Conservation (phyloP, 2,113 vertebrate species). For the Poecilia latipinna region DNA sequence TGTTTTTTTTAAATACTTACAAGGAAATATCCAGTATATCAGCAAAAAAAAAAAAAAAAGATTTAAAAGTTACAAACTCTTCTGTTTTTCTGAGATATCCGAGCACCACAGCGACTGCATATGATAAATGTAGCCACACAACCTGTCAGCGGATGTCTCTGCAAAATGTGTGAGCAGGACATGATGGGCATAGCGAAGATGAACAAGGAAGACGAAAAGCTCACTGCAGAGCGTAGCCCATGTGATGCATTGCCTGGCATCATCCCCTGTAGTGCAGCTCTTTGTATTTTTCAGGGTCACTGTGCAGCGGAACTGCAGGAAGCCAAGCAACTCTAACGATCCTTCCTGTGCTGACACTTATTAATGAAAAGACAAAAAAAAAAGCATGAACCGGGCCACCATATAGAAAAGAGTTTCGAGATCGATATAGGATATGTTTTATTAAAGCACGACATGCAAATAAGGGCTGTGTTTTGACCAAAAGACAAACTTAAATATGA, state of each 20-base stretch:
- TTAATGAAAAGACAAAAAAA: conserved; percentile 19
- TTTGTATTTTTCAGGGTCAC: conserved; percentile 65
- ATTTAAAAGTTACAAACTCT: background rate
- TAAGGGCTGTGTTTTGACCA: conserved; percentile 10
- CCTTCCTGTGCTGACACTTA: conserved; percentile 35
- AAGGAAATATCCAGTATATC: background rate
- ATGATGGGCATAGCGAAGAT: conserved; percentile 14
- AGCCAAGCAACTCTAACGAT: conserved; percentile 33
- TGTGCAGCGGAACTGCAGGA: conserved; percentile 35
- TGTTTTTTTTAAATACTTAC: background rate
- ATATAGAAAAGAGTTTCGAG: background rate
- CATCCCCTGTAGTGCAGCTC: conserved; percentile 42
- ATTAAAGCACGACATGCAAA: conserved; percentile 16
- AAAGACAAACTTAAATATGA: conserved; percentile 15
- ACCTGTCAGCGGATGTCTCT: conserved; percentile 13
- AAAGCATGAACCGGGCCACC: conserved; percentile 6
- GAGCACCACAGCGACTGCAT: background rate
- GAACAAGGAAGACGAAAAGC: conserved; percentile 20
- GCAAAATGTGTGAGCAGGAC: conserved; percentile 21
- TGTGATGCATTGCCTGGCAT: conserved; percentile 52
- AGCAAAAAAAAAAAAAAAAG: background rate
- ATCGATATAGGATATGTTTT: background rate
- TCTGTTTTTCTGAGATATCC: background rate
- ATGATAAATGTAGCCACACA: conserved; percentile 40
- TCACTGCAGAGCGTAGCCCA: conserved; percentile 46